These are phyloP conservation scores for Odobenus rosmarus DNA, from an alignment of 2,113 vertebrate species.

Conservation along the genomic window DNA sequence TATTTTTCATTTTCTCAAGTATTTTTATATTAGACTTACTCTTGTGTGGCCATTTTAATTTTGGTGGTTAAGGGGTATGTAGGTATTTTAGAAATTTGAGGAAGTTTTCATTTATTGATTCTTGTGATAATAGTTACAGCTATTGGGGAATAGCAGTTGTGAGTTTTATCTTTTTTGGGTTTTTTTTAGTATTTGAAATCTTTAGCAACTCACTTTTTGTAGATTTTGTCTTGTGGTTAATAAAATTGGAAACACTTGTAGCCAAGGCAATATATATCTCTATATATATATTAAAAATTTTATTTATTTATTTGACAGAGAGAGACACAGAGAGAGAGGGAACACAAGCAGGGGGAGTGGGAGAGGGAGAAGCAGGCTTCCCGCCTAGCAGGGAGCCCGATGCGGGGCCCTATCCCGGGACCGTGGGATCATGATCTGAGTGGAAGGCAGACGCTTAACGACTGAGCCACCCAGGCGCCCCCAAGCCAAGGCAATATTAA, in stretches of 20 bases:
- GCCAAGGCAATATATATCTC: background rate
- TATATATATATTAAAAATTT: too few relatives aligned
- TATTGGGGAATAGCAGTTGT: background rate
- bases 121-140: background rate
- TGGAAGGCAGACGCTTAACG: too few relatives aligned
- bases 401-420: too few relatives aligned
- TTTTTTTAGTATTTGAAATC: slow-evolving; percentile 22
- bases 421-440: too few relatives aligned
- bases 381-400: too few relatives aligned
- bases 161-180: background rate
- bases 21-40: slow-evolving; percentile 1
- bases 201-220: background rate
- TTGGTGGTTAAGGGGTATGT: background rate
- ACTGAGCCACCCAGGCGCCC: too few relatives aligned
- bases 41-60: background rate
- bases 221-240: background rate
- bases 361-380: too few relatives aligned
- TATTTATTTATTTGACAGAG: too few relatives aligned
- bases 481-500: background rate
- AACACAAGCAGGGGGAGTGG: too few relatives aligned
- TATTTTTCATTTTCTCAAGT: background rate
- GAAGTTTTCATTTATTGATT: background rate
- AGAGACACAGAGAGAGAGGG: too few relatives aligned
- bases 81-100: slow-evolving; percentile 13
- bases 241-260: background rate